phyloP scores from a whole-genome alignment of 1,140 invertebrate genomes.

The Euwallacea similis region DNA sequence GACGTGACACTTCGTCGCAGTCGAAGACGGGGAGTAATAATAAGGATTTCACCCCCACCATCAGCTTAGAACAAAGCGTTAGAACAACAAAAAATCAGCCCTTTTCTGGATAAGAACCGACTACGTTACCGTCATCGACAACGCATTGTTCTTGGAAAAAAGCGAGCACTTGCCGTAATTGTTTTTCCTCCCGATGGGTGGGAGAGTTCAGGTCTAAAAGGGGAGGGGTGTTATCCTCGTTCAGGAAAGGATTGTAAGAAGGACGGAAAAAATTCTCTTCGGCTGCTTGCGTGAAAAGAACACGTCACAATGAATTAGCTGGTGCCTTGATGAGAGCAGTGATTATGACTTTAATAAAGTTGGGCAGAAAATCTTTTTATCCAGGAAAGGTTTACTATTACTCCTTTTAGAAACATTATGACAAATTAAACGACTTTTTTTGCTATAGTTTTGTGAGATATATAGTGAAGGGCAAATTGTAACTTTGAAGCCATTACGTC shows the following conservation, averaged over 20 bases:
- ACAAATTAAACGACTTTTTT: too few species aligned
- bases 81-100: slow-evolving; percentile 9
- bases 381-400: not conserved
- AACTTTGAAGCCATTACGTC: too few species aligned
- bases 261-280: slow-evolving; percentile 44
- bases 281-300: slow-evolving; percentile 67
- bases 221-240: slow-evolving; percentile 55
- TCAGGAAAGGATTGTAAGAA: slow-evolving; percentile 60
- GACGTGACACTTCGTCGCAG: too few species aligned
- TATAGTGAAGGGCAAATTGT: too few species aligned
- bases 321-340: not conserved
- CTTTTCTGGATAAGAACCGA: not conserved
- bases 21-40: too few species aligned
- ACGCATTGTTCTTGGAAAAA: slow-evolving; percentile 46
- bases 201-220: slow-evolving; percentile 43
- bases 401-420: too few species aligned
- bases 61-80: too few species aligned
- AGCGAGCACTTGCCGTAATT: slow-evolving; percentile 48
- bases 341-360: not conserved
- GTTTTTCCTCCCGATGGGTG: slow-evolving; percentile 28
- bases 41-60: too few species aligned
- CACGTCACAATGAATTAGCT: slow-evolving; percentile 1
- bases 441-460: too few species aligned
- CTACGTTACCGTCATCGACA: not conserved
- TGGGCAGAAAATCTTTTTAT: not conserved